Evolutionary conservation across 2,797 vertebrate species (phyloP).

Genomic region (Potorous gilbertii): DNA sequence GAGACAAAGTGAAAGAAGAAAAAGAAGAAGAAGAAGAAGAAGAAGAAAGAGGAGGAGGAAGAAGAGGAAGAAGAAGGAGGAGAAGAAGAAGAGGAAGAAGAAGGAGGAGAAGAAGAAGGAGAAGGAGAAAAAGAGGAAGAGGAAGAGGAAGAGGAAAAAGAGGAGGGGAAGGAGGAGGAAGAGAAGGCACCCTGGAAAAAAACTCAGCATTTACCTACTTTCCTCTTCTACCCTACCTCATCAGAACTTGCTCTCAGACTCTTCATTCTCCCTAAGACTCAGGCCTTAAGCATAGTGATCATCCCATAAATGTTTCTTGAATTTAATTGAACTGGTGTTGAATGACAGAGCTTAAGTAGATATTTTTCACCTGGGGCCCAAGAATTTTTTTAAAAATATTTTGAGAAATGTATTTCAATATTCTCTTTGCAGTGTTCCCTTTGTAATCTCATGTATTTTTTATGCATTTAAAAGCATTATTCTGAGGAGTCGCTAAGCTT

Average conservation of each 20-base stretch:
- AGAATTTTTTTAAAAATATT: neutral
- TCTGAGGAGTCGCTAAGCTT: neutral
- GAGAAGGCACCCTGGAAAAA: neutral
- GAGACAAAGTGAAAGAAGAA: no score
- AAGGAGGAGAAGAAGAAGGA: accelerated
- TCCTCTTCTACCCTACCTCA: neutral
- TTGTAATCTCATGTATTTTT: neutral
- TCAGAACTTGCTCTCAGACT: neutral
- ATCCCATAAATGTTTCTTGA: neutral
- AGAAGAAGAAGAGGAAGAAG: neutral
- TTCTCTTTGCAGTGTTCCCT: neutral
- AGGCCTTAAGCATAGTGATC: neutral
- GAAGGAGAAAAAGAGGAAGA: accelerated
- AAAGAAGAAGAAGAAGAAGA: no score
- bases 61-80: neutral
- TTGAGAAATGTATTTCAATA: neutral
- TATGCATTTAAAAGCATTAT: neutral
- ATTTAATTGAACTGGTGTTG: neutral
- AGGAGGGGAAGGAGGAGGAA: neutral
- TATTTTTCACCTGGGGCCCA: neutral
- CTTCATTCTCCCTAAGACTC: neutral
- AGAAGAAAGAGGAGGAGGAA: no score
- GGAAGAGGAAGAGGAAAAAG: neutral
- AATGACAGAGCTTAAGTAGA: neutral
- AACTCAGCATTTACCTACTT: neutral